Conservation (phyloP, 2,113 vertebrate species). For the Rhodinocichla rosea region DNA sequence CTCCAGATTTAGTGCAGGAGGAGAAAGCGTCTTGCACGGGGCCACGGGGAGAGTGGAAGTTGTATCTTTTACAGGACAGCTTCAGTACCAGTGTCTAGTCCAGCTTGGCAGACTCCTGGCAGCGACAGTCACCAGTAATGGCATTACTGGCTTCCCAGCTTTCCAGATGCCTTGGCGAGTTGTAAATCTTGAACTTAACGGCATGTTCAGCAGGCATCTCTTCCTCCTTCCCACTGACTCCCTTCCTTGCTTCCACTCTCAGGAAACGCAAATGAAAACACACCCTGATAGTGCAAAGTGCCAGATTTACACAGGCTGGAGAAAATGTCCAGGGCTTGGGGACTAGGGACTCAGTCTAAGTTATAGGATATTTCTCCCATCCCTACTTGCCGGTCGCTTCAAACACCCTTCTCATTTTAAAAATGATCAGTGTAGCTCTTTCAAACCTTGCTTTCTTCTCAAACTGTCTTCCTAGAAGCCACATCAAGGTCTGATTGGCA, state of each 20-base stretch:
- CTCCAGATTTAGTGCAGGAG: slow-evolving; percentile 15
- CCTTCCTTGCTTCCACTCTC: neutral
- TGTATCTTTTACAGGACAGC: slow-evolving; percentile 22
- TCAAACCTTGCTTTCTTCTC: slow-evolving; percentile 18
- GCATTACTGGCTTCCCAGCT: slow-evolving; percentile 59
- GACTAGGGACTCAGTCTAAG: neutral
- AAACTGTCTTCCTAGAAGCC: slow-evolving; percentile 42
- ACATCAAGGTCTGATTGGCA: slow-evolving; percentile 26
- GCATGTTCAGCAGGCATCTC: slow-evolving; percentile 64
- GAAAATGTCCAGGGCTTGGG: neutral
- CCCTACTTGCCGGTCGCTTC: neutral
- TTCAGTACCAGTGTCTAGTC: slow-evolving; percentile 50
- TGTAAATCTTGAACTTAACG: slow-evolving; percentile 78
- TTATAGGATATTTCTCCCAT: neutral
- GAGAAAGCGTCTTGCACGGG: neutral
- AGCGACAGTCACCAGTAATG: slow-evolving; percentile 57
- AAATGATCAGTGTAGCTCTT: neutral
- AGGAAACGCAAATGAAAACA: slow-evolving; percentile 18
- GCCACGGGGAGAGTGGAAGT: neutral
- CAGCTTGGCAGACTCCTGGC: slow-evolving; percentile 14
- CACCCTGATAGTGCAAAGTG: neutral
- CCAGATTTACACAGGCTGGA: neutral
- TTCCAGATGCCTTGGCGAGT: slow-evolving; percentile 65
- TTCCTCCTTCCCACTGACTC: slow-evolving; percentile 1
- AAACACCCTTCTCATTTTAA: neutral